Percentiles rank a stretch among this genome's conserved stretches.
Evolutionary conservation across 2,888 invertebrate genomes (phyloP).

Genomic region (Spilosoma lubricipeda): DNA sequence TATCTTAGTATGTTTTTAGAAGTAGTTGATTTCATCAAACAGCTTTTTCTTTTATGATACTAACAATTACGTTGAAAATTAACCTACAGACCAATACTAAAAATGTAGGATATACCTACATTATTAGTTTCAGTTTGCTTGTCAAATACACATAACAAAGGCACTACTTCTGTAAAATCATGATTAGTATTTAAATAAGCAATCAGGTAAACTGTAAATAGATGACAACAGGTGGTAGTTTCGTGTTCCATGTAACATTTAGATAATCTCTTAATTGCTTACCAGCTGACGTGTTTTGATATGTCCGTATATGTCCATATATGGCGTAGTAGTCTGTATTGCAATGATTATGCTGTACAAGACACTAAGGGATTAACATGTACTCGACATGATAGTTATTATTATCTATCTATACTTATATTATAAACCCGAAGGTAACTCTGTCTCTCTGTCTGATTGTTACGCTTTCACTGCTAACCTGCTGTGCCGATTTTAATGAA

Average conservation of each 20-base stretch:
- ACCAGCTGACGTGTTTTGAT: slow-evolving; percentile 51
- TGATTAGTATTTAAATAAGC: background rate
- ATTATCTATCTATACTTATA: background rate
- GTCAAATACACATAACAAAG: too few relatives aligned
- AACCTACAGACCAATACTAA: background rate
- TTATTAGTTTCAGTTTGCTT: background rate
- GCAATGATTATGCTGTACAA: background rate
- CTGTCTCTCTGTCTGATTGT: too few relatives aligned
- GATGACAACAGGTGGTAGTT: slow-evolving; percentile 29
- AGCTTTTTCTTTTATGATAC: too few relatives aligned
- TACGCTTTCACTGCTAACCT: too few relatives aligned
- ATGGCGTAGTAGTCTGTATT: background rate
- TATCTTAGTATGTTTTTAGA: too few relatives aligned
- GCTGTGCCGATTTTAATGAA: too few relatives aligned
- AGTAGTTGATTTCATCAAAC: too few relatives aligned
- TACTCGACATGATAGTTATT: background rate
- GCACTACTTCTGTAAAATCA: background rate
- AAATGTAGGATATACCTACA: background rate
- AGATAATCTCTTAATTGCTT: slow-evolving; percentile 63
- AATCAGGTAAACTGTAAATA: slow-evolving; percentile 7
- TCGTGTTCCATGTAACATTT: slow-evolving; percentile 44
- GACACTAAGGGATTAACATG: background rate
- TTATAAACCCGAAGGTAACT: too few relatives aligned
- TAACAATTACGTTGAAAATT: too few relatives aligned
- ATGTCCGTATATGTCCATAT: slow-evolving; percentile 17